These are phyloP conservation scores for Acronicta leporina DNA, from an alignment of 2,888 invertebrate species.

Conservation along the genomic window DNA sequence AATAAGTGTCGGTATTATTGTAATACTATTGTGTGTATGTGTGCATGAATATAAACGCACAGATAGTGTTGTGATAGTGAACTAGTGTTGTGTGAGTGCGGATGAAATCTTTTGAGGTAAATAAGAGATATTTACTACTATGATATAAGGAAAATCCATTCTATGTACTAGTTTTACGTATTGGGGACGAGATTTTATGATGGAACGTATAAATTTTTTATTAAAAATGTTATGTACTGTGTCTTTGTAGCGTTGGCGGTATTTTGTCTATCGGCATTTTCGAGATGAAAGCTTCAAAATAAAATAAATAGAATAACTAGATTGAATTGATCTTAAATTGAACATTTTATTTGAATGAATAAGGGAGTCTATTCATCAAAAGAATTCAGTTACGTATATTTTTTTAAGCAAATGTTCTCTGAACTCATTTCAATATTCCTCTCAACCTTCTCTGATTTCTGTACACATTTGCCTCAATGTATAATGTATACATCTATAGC, in stretches of 20 bases:
- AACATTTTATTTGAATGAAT: no score
- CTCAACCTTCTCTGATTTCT: conserved; percentile 14
- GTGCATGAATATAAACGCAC: conserved; percentile 47
- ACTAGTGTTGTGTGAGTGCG: conserved; percentile 61
- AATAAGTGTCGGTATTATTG: conserved; percentile 52
- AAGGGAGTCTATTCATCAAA: no score
- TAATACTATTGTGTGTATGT: conserved; percentile 54
- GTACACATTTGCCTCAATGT: conserved; percentile 26
- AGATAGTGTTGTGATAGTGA: conserved; percentile 66
- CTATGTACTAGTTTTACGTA: conserved; percentile 34
- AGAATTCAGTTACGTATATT: no score
- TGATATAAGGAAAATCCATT: conserved; percentile 49
- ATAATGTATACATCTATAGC: conserved; percentile 1
- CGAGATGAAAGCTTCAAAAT: neutral
- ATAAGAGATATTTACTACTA: conserved; percentile 52
- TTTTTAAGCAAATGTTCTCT: no score
- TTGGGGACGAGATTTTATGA: conserved; percentile 40
- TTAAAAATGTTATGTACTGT: conserved; percentile 44
- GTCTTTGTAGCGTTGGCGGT: conserved; percentile 45
- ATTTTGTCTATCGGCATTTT: conserved; percentile 30
- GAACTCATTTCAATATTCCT: conserved; percentile 1
- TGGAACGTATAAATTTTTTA: conserved; percentile 36
- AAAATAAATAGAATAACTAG: no score
- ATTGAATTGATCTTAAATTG: no score
- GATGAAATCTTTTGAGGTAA: conserved; percentile 68